phyloP scores from a whole-genome alignment of 1,140 invertebrate genomes.

The Orchestia grillus region DNA sequence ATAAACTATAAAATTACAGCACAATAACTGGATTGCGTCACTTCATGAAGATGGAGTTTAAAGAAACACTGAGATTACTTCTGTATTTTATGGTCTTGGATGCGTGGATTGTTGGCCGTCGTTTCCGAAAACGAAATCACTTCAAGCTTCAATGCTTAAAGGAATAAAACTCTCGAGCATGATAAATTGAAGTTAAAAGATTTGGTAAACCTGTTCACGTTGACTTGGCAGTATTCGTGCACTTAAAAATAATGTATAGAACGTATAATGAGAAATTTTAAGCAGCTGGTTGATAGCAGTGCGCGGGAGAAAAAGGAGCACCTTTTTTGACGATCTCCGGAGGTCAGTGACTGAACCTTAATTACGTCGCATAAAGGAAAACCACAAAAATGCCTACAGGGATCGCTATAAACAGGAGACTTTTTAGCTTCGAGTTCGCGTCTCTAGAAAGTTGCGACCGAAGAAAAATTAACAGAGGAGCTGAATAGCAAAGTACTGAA shows the following conservation, averaged over 20 bases:
- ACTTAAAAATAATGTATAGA: neutral
- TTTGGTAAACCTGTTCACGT: neutral
- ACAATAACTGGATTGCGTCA: neutral
- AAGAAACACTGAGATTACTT: neutral
- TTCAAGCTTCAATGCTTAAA: neutral
- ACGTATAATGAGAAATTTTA: too few relatives aligned
- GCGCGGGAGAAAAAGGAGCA: neutral
- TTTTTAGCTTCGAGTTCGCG: neutral
- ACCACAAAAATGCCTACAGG: neutral
- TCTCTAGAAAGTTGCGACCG: neutral
- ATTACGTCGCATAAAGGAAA: neutral
- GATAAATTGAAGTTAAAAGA: neutral
- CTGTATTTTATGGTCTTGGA: neutral
- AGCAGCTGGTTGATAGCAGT: neutral
- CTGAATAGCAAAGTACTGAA: neutral
- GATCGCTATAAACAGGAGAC: neutral
- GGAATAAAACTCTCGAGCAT: too few relatives aligned
- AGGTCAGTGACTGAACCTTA: neutral
- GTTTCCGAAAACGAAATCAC: neutral
- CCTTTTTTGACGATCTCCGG: neutral
- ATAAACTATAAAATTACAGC: neutral
- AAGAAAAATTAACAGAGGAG: neutral
- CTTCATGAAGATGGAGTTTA: neutral
- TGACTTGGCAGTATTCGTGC: neutral
- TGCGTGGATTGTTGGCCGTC: neutral